Evolutionary conservation across 2,888 invertebrate species (phyloP), one percentile per base, ranked within the genome.

Genomic region (Conus canariensis): DNA sequence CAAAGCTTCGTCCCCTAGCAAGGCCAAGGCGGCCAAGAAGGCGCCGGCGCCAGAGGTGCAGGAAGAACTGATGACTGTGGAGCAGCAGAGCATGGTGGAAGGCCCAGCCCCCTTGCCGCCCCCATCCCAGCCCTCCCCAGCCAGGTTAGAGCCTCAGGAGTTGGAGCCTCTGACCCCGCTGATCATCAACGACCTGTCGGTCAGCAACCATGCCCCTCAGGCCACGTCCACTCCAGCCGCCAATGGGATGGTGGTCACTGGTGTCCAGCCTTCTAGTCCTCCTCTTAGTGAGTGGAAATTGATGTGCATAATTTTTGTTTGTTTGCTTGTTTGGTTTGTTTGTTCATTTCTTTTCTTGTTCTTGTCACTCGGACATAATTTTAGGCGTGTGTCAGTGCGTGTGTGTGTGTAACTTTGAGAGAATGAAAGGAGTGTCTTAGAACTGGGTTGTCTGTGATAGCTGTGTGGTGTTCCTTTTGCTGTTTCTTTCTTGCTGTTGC

Each of bases 151-250:
- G 30, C 87, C 83, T 7, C 88, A 88, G 16, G 88, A 92, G 25
- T 80, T 90, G 58, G 95, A 94, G 83, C 93, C 94, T 10, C 88
- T 93, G 25, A 94, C 95, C 16, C 95, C 95, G 64, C 91, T 93
- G 82, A 92, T 92, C 88, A 91, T 93, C 85, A 92, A 88, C 64
- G 90, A 91, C 64, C 82, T 89, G 25, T 90, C 93, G 6, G 91
- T 93, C 74, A 89, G 89, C 86, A 90, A 92, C 58, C 91, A 91
- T 85, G 74, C 91, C 83, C 94, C 94, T 7, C 94, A 94, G 91
- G 94, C 94, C 6, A 94, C 95, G n/a, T 95, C 95, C 30, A 95
- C 95, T 2, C 95, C 95, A 22, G 94, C 94, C 3, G 93, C 94
- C 56, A 94, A 94, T 90, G 94, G 94, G 64, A 92, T 94, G 25